Base-by-base conservation (phyloP, 2,113 vertebrate species). In the Silurus glanis region DNA sequence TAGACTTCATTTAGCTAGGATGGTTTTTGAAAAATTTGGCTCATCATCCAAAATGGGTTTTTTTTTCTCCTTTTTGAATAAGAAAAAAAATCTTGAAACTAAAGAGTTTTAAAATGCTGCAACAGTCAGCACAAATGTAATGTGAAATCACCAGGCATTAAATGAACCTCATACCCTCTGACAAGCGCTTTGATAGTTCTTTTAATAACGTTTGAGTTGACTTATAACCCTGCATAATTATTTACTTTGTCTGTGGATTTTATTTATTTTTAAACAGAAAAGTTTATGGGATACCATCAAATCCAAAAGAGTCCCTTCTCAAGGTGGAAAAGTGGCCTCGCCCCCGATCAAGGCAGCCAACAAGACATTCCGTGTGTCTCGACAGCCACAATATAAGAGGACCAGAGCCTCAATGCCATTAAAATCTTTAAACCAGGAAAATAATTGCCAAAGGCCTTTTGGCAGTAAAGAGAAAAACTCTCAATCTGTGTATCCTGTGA, bases 271-370 rank as follows among this genome's bases (percentile, higher is more conserved):
- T 23, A 95, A 96, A 86, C 93, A 99, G 98, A 97, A 90, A 89
- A 96, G 92, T 88, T 93, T 98, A 86, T 98, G 97, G 97, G 94
- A 97, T 89, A 91, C 94, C 2, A 95, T 96, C 87, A 98, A 96
- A 92, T 96, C 94, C 84, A 97, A 96, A 91, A 95, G 85, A 21
- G 92, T 84, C 66, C 83, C 87, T 23, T 89, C 90, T 10, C 89
- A 85, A 71, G 85, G 58, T 76, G 95, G 90, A 58, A 95, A 91
- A 83, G 91, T 21, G 0, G 87, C 86, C 0, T 82, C 84, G 12
- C 88, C 87, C 3, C 76, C 93, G 21, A 92, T 90, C 89, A 96
- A 95, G 89, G 90, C 92, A 61, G 89, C 92, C 90, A 96, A 96
- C 88, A 96, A 96, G 93, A 97, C 95, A 0, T 97, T 97, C 87